These are phyloP conservation scores for Albula goreensis DNA, from an alignment of 2,113 vertebrate genomes.

Conservation along the genomic window DNA sequence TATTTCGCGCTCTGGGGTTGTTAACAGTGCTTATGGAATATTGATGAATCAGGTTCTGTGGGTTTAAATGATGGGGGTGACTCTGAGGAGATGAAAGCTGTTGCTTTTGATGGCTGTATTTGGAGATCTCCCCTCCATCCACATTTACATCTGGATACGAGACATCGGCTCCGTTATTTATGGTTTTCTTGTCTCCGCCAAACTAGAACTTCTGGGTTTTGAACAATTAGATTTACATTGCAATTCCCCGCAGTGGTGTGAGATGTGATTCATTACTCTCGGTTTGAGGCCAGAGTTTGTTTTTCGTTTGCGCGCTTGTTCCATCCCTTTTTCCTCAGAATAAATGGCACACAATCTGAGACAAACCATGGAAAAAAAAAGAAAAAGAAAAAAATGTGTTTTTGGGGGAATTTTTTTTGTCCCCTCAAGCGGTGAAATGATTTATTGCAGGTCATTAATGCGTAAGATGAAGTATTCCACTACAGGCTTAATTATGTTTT, in stretches of 20 bases:
- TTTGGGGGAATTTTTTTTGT: constrained; percentile 11
- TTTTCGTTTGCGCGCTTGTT: constrained; percentile 1
- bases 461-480: constrained; percentile 19
- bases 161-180: constrained; percentile 23
- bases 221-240: constrained; percentile 31
- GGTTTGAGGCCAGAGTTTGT: neutral
- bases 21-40: constrained; percentile 12
- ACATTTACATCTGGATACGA: constrained; percentile 30
- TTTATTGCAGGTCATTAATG: constrained; percentile 27
- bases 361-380: neutral
- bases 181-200: constrained; percentile 16
- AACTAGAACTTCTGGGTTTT: constrained; percentile 17
- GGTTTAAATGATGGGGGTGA: constrained; percentile 15
- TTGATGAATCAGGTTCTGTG: constrained; percentile 22
- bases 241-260: constrained; percentile 5
- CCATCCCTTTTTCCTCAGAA: constrained; percentile 1
- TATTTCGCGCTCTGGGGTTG: neutral
- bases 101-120: constrained; percentile 18
- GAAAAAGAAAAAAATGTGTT: neutral
- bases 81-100: constrained; percentile 24
- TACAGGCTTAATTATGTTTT: neutral
- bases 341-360: neutral
- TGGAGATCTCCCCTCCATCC: too few relatives aligned
- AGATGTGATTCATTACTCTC: neutral
- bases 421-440: neutral